Base-by-base conservation (phyloP, 1,140 invertebrate genomes). In the Ips typographus region DNA sequence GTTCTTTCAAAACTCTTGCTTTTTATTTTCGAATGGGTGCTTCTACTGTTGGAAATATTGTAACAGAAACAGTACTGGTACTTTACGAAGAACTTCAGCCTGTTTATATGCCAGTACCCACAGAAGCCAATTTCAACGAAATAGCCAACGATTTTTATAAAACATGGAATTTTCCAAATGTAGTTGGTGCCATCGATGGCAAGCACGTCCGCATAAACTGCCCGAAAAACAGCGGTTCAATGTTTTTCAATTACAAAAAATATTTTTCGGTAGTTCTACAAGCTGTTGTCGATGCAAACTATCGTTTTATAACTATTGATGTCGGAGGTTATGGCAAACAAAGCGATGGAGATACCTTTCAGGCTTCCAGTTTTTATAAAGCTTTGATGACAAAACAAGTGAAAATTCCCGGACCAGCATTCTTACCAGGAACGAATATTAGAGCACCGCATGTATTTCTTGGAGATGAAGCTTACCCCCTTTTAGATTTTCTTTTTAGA, bases 151-250 rank as follows among this genome's bases (percentile, higher is more conserved):
- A 73, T 65, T 83, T 80, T 75, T 70, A 77, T 59, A 61, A 73
- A 61, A 73, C 49, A 65, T 83, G 80, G 78, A 78, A 83, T 73
- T 83, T 84, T 75, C 81, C 83, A 40, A 73, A 80, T 58, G 83
- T 80, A 71, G 64, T 83, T 40, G 81, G 82, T 5, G 78, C 81
- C 4, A 65, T 85, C 7, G 82, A 84, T 74, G 80, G 81, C 22
- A 84, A 83, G 74, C 80, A 83, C 74, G 74, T 82, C 5, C 70
- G 65, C 53, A 77, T 82, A 71, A 55, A 68, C 22, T 63, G 66
- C 58, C 80, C 80, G 38, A 36, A 40, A 40, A 73, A 76, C 52
- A 74, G 74, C 41, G 81, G 82, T 56, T 72, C 75, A 5, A 57
- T 73, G 7, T 83, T 72, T 73, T 81, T 75, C 58, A 84, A 84